Evolutionary conservation across 2,797 vertebrate genomes (phyloP).

Genomic region (Sciaenops ocellatus): DNA sequence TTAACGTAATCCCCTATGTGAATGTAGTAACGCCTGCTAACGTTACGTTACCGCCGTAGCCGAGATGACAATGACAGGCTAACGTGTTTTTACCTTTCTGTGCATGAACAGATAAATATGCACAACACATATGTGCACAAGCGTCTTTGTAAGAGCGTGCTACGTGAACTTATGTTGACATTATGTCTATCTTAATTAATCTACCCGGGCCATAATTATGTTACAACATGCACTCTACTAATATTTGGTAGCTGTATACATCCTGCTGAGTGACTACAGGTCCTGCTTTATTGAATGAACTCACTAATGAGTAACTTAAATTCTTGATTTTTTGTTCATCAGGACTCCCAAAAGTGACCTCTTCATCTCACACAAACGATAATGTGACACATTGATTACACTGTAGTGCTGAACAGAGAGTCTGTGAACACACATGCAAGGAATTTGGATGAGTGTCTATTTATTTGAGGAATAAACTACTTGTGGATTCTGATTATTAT

Average conservation of each 20-base stretch:
- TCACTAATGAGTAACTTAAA: neutral
- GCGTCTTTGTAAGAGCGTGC: neutral
- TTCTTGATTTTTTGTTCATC: neutral
- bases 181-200: neutral
- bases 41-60: neutral
- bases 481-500: too few species aligned
- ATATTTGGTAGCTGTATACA: neutral
- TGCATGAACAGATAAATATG: neutral
- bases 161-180: too few species aligned
- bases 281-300: too few species aligned
- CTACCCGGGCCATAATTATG: neutral
- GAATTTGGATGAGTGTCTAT: too few species aligned
- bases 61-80: too few species aligned
- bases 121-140: too few species aligned
- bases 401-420: neutral
- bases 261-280: too few species aligned
- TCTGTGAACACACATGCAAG: too few species aligned
- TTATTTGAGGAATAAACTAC: too few species aligned
- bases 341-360: neutral
- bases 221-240: too few species aligned
- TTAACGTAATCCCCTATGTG: neutral
- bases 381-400: neutral
- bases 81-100: neutral
- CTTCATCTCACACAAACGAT: neutral
- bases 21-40: neutral